phyloP scores from a whole-genome alignment of 2,797 vertebrate genomes.

The Darevskia nairensis region DNA sequence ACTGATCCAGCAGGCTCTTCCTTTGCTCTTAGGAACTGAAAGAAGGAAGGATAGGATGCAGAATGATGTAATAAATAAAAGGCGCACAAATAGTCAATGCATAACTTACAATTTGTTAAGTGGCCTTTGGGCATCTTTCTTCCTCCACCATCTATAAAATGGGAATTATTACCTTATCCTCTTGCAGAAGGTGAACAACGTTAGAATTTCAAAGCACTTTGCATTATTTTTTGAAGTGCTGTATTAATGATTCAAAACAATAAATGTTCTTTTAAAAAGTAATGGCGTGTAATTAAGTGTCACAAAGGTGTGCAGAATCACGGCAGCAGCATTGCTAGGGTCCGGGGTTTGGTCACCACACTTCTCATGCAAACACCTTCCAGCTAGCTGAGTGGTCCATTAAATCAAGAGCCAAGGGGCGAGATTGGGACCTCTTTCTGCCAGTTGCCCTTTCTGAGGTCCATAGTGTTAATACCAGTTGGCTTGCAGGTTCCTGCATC shows the following conservation, averaged over 20 bases:
- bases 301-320: constrained; percentile 1
- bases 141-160: not conserved
- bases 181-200: constrained; percentile 27
- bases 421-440: no score
- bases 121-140: not conserved
- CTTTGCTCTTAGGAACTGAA: no score
- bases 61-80: not conserved
- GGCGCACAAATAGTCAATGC: not conserved
- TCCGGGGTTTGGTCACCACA: not conserved
- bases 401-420: not conserved
- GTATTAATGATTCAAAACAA: constrained; percentile 31
- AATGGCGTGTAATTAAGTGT: constrained; percentile 39
- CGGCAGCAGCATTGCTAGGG: not conserved
- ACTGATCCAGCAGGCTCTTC: no score
- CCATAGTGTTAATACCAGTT: not conserved
- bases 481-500: not conserved
- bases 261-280: constrained; percentile 15
- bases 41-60: not conserved
- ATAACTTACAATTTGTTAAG: constrained; percentile 1
- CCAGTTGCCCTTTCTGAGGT: not conserved
- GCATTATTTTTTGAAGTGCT: constrained; percentile 22
- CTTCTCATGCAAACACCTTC: not conserved
- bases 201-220: constrained; percentile 26
- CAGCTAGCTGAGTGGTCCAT: not conserved
- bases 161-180: not conserved